A percentile compares a stretch with the other conserved stretches of the same genome.
Evolutionary conservation across 2,113 vertebrate species (phyloP).

Genomic region (Toxotes chatareus): DNA sequence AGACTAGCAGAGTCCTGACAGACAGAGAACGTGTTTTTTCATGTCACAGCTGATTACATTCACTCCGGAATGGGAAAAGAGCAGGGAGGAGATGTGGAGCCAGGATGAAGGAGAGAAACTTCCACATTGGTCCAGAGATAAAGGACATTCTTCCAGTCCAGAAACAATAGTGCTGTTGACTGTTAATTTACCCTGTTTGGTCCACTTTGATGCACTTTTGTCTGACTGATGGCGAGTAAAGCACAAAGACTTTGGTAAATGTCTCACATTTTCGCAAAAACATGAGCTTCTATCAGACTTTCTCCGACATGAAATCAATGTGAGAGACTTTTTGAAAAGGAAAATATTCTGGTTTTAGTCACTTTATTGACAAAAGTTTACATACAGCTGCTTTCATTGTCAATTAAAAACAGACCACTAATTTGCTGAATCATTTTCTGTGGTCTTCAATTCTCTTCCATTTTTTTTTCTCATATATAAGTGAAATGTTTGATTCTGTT

Average conservation of each 20-base stretch:
- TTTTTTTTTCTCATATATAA: slow-evolving; percentile 30
- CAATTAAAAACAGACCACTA: slow-evolving; percentile 1
- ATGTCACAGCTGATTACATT: slow-evolving; percentile 99
- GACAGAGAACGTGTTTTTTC: slow-evolving; percentile 86
- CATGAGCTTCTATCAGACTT: background rate
- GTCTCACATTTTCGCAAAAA: background rate
- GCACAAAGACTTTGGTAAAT: slow-evolving; percentile 8
- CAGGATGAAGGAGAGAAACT: slow-evolving; percentile 84
- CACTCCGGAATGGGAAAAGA: slow-evolving; percentile 79
- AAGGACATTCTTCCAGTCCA: slow-evolving; percentile 83
- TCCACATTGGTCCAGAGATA: slow-evolving; percentile 78
- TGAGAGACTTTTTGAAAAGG: background rate
- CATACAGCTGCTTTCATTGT: slow-evolving; percentile 14
- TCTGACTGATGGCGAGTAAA: background rate
- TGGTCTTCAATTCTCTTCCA: slow-evolving; percentile 12
- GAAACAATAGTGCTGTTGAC: slow-evolving; percentile 50
- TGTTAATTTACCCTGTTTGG: slow-evolving; percentile 45
- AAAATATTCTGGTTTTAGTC: background rate
- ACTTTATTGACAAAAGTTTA: background rate
- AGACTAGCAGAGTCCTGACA: slow-evolving; percentile 75
- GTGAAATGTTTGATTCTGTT: slow-evolving; percentile 43
- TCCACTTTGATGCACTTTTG: slow-evolving; percentile 45
- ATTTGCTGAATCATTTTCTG: slow-evolving; percentile 6
- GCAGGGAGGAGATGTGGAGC: slow-evolving; percentile 60
- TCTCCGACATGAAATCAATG: slow-evolving; percentile 15